phyloP scores from a whole-genome alignment of 2,113 vertebrate species.

The Pomatostomus ruficeps region DNA sequence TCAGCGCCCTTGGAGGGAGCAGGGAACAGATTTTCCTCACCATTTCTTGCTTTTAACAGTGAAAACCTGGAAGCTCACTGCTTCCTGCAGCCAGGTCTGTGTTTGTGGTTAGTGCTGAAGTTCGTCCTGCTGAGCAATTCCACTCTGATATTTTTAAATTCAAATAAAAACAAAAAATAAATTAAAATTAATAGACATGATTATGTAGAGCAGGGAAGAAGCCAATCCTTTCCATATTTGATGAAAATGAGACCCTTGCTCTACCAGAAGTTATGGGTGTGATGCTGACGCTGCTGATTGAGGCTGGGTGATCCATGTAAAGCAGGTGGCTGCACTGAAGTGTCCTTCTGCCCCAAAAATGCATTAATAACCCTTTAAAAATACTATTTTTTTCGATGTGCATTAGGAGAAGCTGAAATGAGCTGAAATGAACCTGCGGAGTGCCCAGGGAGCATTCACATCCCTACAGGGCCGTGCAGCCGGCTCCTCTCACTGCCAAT shows the following conservation, averaged over 20 bases:
- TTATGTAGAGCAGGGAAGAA: not conserved
- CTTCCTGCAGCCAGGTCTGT: not conserved
- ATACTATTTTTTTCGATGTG: not conserved
- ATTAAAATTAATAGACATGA: not conserved
- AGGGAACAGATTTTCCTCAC: not conserved
- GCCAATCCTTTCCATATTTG: not conserved
- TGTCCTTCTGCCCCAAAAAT: not conserved
- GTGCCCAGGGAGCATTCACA: not conserved
- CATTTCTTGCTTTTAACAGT: not conserved
- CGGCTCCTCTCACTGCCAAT: not conserved
- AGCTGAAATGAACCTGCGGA: not conserved
- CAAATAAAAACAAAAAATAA: not conserved
- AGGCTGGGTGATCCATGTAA: not conserved
- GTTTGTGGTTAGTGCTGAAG: not conserved
- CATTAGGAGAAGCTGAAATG: not conserved
- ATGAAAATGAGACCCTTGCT: not conserved
- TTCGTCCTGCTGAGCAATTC: not conserved
- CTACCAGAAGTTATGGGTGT: not conserved
- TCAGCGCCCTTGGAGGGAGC: not conserved
- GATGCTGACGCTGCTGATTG: not conserved
- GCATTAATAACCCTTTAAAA: not conserved
- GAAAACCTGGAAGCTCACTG: not conserved
- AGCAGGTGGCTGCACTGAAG: not conserved
- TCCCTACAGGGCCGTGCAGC: not conserved
- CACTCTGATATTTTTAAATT: not conserved